Evolutionary conservation across 2,888 invertebrate genomes (phyloP), one percentile per base, ranked within the genome.

Genomic region (Amiota communis): DNA sequence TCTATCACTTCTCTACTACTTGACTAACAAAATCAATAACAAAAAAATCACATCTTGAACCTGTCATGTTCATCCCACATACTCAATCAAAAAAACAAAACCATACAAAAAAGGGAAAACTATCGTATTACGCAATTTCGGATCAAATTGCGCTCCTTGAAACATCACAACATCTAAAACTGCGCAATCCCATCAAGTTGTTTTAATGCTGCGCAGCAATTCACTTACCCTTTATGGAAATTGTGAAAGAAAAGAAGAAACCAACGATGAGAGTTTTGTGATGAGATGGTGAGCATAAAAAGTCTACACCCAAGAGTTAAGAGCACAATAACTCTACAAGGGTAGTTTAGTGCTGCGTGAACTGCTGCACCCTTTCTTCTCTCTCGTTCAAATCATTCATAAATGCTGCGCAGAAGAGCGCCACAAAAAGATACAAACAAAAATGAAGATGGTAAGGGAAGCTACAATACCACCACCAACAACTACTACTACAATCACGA

Each of bases 61-160:
- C 51, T 68, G 67, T 68, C 67, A 53, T 53, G 36, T 23, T 59
- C 59, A 51, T 51, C 12, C 53, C 53, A n/a, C 53, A 11, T 20
- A 17, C 15, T 15, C 59, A 59, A 20, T 17, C 17, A 15, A 15
- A 23, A 48, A 53, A 68, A 36, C 63, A 13, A 63, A 63, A 10
- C 46, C 63, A 46, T 13, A 17, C 36, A 36, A 63, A 13, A 36
- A n/a, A 53, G n/a, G 53, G n/a, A 12, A 23, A 46, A 12, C 63
- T 68, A 68, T 68, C 23, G 51, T 48, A 68, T 68, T 68, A 68
- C 67, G 67, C 51, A 68, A 53, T 53, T 68, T 51, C 51, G 67
- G 67, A 17, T 20, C 51, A 68, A 68, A 68, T 53, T 68, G 53
- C 67, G 53, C 65, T 65, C 65, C 65, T 47, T 12, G 46, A 48